Conservation (phyloP, 2,113 vertebrate genomes). For the Corythornis cristatus region DNA sequence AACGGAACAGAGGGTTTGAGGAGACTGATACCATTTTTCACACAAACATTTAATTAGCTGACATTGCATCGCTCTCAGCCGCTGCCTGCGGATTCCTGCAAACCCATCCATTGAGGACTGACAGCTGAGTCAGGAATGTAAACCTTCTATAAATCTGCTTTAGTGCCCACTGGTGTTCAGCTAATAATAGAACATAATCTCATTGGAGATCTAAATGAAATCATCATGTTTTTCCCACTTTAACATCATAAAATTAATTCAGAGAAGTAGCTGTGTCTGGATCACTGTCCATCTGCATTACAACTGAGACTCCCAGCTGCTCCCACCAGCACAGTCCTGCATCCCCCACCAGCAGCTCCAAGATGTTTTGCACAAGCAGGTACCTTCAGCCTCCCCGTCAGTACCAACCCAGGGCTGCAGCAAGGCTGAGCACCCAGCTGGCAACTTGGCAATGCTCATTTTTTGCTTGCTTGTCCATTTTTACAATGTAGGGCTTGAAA, state of each 20-base stretch:
- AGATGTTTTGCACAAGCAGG: not conserved
- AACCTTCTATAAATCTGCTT: not conserved
- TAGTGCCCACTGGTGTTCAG: not conserved
- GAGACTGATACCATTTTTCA: not conserved
- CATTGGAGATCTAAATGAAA: not conserved
- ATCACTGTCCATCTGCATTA: not conserved
- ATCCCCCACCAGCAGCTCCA: not conserved
- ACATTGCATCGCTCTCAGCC: not conserved
- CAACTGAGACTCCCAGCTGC: not conserved
- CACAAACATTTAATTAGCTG: not conserved
- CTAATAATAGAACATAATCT: not conserved
- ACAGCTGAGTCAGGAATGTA: not conserved
- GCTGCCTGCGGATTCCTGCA: not conserved
- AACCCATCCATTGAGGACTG: not conserved
- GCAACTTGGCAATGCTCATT: rapidly evolving
- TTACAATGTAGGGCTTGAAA: rapidly evolving
- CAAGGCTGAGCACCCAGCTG: not conserved
- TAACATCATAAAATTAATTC: not conserved
- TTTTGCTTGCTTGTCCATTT: rapidly evolving
- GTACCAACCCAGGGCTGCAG: not conserved
- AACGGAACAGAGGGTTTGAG: not conserved
- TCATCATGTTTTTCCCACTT: not conserved
- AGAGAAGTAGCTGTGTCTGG: not conserved
- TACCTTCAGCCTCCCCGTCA: rapidly evolving
- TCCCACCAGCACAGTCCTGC: not conserved